These are phyloP conservation scores for Mormyrus proboscirostris DNA, from an alignment of 2,797 vertebrate genomes.

Conservation along the genomic window DNA sequence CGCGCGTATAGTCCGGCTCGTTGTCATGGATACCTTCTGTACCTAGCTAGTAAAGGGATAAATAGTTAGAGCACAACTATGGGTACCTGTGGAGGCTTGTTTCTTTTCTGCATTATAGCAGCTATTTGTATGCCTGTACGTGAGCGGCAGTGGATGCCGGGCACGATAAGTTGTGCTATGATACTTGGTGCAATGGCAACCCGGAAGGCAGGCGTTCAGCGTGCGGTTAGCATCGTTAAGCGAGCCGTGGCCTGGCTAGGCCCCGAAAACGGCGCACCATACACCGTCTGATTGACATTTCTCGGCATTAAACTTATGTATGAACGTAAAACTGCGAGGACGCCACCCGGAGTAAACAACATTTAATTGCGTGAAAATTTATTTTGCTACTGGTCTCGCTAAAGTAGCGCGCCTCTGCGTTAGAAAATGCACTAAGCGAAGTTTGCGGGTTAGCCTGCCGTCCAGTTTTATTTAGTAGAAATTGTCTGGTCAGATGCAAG, in stretches of 20 bases:
- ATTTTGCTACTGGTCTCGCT: neutral
- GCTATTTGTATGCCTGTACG: neutral
- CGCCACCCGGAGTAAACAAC: neutral
- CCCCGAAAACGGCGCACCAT: neutral
- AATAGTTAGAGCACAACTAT: neutral
- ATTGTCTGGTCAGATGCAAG: neutral
- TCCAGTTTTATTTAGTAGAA: neutral
- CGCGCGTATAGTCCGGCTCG: conserved; percentile 15
- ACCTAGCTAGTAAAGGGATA: neutral
- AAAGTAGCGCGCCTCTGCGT: neutral
- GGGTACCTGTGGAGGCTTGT: neutral
- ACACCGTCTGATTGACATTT: neutral
- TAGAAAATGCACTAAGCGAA: neutral
- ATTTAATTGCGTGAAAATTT: neutral
- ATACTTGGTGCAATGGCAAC: neutral
- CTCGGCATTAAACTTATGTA: too few species aligned
- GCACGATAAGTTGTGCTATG: neutral
- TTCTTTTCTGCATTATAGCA: neutral
- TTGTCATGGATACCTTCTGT: conserved; percentile 56
- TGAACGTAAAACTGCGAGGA: neutral
- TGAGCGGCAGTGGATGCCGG: neutral
- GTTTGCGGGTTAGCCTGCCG: neutral
- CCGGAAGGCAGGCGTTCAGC: neutral
- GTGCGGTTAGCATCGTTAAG: neutral
- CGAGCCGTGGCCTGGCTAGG: neutral